Evolutionary conservation across 2,113 vertebrate species (phyloP).

Genomic region (Sebastes schlegelii): DNA sequence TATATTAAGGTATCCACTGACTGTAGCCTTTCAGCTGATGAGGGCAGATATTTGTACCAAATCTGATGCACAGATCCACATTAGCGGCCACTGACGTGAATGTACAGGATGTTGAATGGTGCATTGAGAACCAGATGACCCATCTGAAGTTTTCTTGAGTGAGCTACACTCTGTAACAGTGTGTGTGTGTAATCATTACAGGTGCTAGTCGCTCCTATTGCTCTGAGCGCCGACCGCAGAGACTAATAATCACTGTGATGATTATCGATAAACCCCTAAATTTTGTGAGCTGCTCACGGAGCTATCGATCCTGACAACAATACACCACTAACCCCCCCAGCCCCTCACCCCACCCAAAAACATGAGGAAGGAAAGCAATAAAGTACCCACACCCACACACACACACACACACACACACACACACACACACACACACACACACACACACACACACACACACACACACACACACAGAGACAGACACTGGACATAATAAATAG

Average conservation of each 20-base stretch:
- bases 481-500: constrained; percentile 87
- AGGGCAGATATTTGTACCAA: not conserved
- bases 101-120: not conserved
- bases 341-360: constrained; percentile 51
- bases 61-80: not conserved
- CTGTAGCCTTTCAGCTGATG: not conserved
- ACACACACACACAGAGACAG: constrained; percentile 49
- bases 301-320: constrained; percentile 87
- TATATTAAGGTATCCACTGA: not conserved
- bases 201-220: constrained; percentile 23
- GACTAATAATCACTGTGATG: constrained; percentile 88
- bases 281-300: constrained; percentile 68
- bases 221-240: constrained; percentile 65
- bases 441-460: constrained; percentile 52
- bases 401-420: constrained; percentile 59
- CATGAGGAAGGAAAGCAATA: constrained; percentile 87
- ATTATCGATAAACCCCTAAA: constrained; percentile 93
- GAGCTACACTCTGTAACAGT: constrained; percentile 14
- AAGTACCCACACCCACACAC: constrained; percentile 74
- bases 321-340: constrained; percentile 35
- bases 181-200: constrained; percentile 60
- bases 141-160: constrained; percentile 32
- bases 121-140: not conserved
- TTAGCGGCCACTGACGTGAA: not conserved
- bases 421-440: constrained; percentile 53